Conservation (phyloP, 53 echinoderm and acorn worm genomes). For the Paelopatides confundens region DNA sequence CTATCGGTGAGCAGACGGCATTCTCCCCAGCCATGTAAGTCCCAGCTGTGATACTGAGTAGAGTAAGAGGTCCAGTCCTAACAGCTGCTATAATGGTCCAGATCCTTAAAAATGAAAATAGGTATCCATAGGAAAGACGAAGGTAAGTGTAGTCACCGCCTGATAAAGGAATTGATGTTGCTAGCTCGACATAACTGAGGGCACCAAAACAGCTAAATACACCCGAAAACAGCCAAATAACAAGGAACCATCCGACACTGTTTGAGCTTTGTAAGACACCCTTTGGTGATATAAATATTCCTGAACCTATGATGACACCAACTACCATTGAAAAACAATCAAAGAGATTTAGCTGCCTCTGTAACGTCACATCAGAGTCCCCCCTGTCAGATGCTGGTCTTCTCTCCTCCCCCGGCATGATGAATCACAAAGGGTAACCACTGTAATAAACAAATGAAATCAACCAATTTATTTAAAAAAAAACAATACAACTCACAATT, state of each 20-base stretch:
- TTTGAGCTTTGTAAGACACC: slow-evolving; percentile 71
- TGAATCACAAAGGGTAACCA: no score
- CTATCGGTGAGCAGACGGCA: slow-evolving; percentile 2
- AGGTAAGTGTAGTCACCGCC: slow-evolving; percentile 84
- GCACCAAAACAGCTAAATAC: slow-evolving; percentile 78
- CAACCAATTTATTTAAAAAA: no score
- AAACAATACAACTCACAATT: no score
- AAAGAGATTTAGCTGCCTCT: slow-evolving; percentile 50
- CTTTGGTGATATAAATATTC: slow-evolving; percentile 88
- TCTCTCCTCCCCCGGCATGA: background rate
- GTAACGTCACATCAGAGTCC: slow-evolving; percentile 46
- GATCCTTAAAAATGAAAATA: slow-evolving; percentile 77
- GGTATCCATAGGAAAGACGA: slow-evolving; percentile 69
- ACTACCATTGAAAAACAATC: slow-evolving; percentile 72
- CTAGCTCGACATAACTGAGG: slow-evolving; percentile 85
- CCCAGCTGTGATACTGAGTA: slow-evolving; percentile 70
- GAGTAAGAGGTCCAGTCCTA: slow-evolving; percentile 52
- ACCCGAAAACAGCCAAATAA: slow-evolving; percentile 80
- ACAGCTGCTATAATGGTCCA: slow-evolving; percentile 71
- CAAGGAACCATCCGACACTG: slow-evolving; percentile 73
- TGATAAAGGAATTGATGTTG: slow-evolving; percentile 76
- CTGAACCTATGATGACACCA: slow-evolving; percentile 86
- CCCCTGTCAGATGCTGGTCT: background rate
- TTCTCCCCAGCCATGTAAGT: slow-evolving; percentile 62
- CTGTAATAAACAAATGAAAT: no score